Evolutionary conservation across 2,797 vertebrate species (phyloP).

Genomic region (Diceros bicornis): DNA sequence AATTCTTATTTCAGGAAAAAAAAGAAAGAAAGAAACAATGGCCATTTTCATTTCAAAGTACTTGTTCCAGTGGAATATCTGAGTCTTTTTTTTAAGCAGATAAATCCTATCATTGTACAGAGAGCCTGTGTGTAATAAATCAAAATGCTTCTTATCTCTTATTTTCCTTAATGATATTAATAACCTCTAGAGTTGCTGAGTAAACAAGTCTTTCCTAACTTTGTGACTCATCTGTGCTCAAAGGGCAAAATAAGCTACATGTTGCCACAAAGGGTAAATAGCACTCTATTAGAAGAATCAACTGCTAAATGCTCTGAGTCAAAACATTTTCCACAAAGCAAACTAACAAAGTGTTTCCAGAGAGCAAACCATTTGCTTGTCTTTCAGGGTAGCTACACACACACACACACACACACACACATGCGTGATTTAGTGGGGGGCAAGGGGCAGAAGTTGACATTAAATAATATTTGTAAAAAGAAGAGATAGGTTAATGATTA

Average conservation of each 20-base stretch:
- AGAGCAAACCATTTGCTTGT: background rate
- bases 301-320: conserved; percentile 52
- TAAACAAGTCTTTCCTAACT: conserved; percentile 79
- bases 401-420: background rate
- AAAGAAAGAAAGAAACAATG: background rate
- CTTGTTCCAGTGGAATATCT: background rate
- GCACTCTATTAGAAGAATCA: conserved; percentile 52
- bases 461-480: background rate
- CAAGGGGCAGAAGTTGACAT: too few species aligned
- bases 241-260: conserved; percentile 77
- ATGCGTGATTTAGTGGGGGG: background rate
- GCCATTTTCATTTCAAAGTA: conserved; percentile 51
- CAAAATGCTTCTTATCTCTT: conserved; percentile 74
- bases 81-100: background rate
- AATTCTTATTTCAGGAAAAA: background rate
- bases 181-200: conserved; percentile 84
- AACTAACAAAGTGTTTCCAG: background rate
- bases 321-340: conserved; percentile 69
- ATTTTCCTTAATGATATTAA: conserved; percentile 82
- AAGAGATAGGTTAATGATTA: background rate
- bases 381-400: background rate
- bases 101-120: conserved; percentile 80
- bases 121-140: conserved; percentile 63
- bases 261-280: conserved; percentile 67
- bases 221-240: conserved; percentile 82